Base-by-base conservation (phyloP, 2,888 invertebrate species). In the Clistopyga incitator region DNA sequence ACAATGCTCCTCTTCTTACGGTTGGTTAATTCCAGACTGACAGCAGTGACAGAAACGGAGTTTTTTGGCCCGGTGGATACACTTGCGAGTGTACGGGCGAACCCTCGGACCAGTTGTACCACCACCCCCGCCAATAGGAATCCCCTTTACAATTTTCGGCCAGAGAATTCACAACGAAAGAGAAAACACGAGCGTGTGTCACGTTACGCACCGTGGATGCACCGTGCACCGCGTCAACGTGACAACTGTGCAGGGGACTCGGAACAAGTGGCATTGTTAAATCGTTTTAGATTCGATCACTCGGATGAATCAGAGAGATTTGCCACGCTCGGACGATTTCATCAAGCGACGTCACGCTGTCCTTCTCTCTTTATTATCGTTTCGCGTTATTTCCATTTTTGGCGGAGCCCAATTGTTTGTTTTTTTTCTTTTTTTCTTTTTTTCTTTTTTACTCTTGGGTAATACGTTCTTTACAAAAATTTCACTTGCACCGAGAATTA, bases 1-100 rank as follows among this genome's bases (percentile, higher is more conserved):
- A 91, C 90, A 92, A 91, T 91, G 89, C 85, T 86, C 86, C 86
- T 84, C 81, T 87, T 87, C 91, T 91, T 90, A 92, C 91, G 91
- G 88, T 92, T 89, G 90, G 92, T 89, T 92, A 90, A 89, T 89
- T 90, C 86, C 88, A 90, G 92, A 92, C 89, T 92, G 92, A 92
- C 92, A 92, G 92, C 86, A 87, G 84, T 81, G 82, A 80, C 86
- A 65, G 56, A 47, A 54, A 23, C 15, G 29, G n/a, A 45, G 64
- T 42, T 18, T 15, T 25, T n/a, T n/a, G n/a, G n/a, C n/a, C 11
- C 50, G 56, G 65, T 65, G 71, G 81, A 86, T 88, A 86, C 86
- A 89, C 86, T 86, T 82, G 84, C 87, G 84, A 56, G 38, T 25
- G n/a, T n/a, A n/a, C n/a, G 18, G 34, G 38, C 59, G 56, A 50